Evolutionary conservation across 2,113 vertebrate species (phyloP), one percentile per base, ranked within the genome.

Genomic region (Ondatra zibethicus): DNA sequence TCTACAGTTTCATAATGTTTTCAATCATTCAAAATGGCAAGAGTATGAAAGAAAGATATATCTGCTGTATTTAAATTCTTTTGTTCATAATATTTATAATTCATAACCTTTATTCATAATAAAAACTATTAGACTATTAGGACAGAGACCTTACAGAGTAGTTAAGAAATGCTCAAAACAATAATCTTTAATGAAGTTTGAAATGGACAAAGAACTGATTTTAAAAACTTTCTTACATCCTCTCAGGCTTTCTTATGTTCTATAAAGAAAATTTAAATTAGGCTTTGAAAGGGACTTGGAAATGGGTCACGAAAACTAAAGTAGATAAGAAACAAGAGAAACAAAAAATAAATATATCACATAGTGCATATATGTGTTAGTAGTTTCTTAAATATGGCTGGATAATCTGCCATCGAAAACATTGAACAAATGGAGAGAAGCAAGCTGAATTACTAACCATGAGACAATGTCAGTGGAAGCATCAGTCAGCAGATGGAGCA

Each of bases 401-500:
- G 36, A 87, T n/a, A 63, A n/a, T 39, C 36, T 50, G 4, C 78
- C 66, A 68, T 0, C 75, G 70, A 90, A 81, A 11, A 50, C 23
- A 27, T 5, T 27, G 5, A 73, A 84, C 85, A 45, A 80, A 82
- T 70, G 96, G 63, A 81, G 82, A 91, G 4, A 80, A 45, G 31
- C 70, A 45, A 17, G n/a, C 52, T 72, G 70, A 58, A 39, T 23
- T 88, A 3, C 25, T 84, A 1, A 25, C 55, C 36, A 82, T 14
- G 33, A 75, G 3, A 50, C 12, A 21, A 72, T 82, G 70, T 50
- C 75, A 23, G 11, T 73, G 58, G 86, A 68, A 29, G 80, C 36
- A 72, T 3, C 52, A 29, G 75, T 80, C 92, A 93, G 93, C 73
- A 97, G 94, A 94, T 88, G 94, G 94, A 70, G 78, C 75, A 81